phyloP scores from a whole-genome alignment of 1,140 invertebrate genomes.

The Leguminivora glycinivorella region DNA sequence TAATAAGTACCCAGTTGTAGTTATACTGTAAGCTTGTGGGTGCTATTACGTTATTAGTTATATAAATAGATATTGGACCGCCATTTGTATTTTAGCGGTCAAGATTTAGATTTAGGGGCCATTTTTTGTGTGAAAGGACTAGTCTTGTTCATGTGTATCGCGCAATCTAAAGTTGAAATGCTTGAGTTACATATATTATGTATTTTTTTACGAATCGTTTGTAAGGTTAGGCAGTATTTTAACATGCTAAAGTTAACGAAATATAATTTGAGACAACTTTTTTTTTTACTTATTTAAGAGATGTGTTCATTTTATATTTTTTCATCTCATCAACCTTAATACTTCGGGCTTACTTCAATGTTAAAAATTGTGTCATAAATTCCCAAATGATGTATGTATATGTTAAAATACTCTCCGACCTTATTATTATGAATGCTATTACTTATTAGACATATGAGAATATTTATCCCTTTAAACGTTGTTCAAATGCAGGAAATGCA shows the following conservation, averaged over 20 bases:
- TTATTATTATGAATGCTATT: neutral
- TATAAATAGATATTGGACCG: slow-evolving; percentile 5
- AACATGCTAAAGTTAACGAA: no score
- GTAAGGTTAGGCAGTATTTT: neutral
- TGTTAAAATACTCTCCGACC: neutral
- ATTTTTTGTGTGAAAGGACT: slow-evolving; percentile 25
- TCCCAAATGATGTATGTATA: neutral
- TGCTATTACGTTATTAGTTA: slow-evolving; percentile 25
- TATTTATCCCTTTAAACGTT: neutral
- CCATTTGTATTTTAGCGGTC: slow-evolving; percentile 3
- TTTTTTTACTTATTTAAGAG: no score
- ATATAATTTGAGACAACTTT: no score
- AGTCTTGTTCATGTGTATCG: slow-evolving; percentile 14
- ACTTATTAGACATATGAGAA: neutral
- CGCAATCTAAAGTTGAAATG: neutral
- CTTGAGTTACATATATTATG: neutral
- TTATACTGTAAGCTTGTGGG: slow-evolving; percentile 27
- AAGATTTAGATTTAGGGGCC: slow-evolving; percentile 8
- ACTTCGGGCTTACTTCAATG: neutral
- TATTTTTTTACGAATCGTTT: neutral
- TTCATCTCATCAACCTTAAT: no score
- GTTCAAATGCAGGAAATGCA: neutral
- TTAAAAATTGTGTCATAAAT: neutral
- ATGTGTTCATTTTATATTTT: no score
- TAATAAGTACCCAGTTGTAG: slow-evolving; percentile 24